These are phyloP conservation scores for Manacus vitellinus DNA, from an alignment of 2,113 vertebrate genomes.

Conservation along the genomic window DNA sequence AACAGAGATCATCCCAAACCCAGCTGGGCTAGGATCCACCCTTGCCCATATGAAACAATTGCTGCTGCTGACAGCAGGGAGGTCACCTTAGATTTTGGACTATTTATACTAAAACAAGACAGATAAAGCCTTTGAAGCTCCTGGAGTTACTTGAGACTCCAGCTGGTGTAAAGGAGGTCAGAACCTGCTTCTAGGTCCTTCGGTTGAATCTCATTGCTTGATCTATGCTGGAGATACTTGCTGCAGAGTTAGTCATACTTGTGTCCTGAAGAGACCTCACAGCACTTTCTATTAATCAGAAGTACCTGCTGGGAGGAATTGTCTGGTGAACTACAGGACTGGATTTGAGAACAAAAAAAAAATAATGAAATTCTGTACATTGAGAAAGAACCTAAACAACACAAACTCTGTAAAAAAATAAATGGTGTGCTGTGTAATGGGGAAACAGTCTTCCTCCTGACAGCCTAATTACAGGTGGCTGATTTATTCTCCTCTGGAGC, in stretches of 20 bases:
- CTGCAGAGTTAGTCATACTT: slow-evolving; percentile 18
- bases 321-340: not conserved
- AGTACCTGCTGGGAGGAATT: not conserved
- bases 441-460: not conserved
- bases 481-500: not conserved
- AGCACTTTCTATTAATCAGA: not conserved
- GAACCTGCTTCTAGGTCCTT: not conserved
- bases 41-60: not conserved
- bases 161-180: not conserved
- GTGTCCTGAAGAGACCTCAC: not conserved
- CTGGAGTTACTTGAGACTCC: not conserved
- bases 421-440: not conserved
- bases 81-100: not conserved
- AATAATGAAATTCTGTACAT: not conserved
- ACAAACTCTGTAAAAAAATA: not conserved
- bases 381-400: not conserved
- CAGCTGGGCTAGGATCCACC: not conserved
- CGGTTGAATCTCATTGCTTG: not conserved
- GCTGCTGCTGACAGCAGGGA: not conserved
- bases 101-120: not conserved
- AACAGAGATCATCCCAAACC: not conserved
- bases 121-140: not conserved
- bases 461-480: not conserved
- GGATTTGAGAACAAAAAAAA: not conserved
- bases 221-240: slow-evolving; percentile 2